Conservation (phyloP, 2,113 vertebrate genomes). For the Crotalus viridis region DNA sequence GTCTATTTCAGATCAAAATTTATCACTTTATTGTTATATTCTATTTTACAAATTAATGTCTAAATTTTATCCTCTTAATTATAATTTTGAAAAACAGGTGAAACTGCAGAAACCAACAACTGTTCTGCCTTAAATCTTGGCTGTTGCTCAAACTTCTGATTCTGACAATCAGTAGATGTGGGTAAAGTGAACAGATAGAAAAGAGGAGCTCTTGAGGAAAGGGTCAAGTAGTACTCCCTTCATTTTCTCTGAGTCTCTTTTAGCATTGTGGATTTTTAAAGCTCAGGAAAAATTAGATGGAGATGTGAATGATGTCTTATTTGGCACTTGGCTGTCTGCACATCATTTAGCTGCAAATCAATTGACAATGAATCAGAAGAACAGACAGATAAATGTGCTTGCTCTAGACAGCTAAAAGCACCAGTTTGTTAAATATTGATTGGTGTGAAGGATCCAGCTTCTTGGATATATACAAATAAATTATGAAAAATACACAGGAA, state of each 20-base stretch:
- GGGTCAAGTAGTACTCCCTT: not conserved
- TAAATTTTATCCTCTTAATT: not conserved
- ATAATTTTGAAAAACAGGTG: not conserved
- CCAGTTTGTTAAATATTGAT: constrained; percentile 5
- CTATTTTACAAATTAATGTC: not conserved
- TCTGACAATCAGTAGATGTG: not conserved
- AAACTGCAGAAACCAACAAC: not conserved
- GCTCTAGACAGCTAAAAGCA: not conserved
- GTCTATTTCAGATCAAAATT: not conserved
- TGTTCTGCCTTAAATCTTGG: not conserved
- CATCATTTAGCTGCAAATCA: constrained; percentile 1
- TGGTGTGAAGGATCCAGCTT: not conserved
- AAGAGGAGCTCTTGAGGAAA: not conserved
- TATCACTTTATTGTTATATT: not conserved
- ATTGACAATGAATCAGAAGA: constrained; percentile 1
- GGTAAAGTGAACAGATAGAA: not conserved
- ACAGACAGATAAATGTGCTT: not conserved
- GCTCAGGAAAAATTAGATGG: not conserved
- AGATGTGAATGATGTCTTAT: not conserved
- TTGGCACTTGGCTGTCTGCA: not conserved
- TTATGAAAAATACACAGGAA: not conserved
- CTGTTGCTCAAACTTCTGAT: not conserved
- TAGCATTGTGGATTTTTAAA: not conserved
- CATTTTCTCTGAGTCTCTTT: not conserved
- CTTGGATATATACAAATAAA: constrained; percentile 1